phyloP scores from a whole-genome alignment of 2,113 vertebrate species.

The Dinomys branickii region DNA sequence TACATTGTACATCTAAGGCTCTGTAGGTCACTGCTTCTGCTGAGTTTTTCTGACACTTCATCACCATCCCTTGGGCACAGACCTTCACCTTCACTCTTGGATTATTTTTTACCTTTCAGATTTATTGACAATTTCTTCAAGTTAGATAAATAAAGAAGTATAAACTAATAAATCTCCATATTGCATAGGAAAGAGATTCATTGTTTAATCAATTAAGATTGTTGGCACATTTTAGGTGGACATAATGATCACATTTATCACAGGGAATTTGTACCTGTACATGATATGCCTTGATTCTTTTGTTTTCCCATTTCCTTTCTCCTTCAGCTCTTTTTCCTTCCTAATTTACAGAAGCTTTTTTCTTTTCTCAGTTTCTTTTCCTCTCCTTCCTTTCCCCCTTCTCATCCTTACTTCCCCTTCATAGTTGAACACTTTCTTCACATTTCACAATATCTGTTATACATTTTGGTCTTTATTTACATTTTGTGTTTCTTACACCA shows the following conservation, averaged over 20 bases:
- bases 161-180: background rate
- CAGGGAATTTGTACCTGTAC: background rate
- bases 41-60: background rate
- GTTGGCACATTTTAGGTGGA: no score
- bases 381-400: background rate
- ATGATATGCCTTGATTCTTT: background rate
- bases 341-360: background rate
- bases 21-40: fast-evolving
- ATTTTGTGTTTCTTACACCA: background rate
- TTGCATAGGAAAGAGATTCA: background rate
- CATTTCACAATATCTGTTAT: background rate
- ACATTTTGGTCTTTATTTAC: background rate
- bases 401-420: background rate
- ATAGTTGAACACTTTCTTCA: background rate
- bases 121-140: background rate
- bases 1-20: background rate
- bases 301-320: background rate
- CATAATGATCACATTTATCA: background rate
- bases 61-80: background rate
- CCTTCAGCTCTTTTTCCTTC: background rate
- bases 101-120: background rate
- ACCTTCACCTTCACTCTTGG: background rate
- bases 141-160: background rate
- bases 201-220: background rate
- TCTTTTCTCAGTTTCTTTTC: background rate